Percentiles rank a stretch among this genome's conserved stretches.
These are phyloP conservation scores for Ameiurus melas DNA, from an alignment of 2,113 vertebrate genomes.

Conservation along the genomic window DNA sequence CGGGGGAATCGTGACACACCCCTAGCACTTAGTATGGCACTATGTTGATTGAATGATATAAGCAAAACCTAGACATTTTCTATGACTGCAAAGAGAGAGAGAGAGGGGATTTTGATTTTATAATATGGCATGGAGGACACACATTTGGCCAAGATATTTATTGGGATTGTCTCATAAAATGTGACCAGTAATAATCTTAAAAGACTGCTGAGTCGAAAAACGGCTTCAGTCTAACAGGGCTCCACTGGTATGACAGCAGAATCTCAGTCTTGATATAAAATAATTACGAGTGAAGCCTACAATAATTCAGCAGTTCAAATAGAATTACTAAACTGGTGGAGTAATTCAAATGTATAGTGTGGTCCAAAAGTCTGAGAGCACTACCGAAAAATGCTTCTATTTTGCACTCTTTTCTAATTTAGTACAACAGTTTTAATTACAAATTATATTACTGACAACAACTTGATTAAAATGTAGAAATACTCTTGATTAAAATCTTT, in stretches of 20 bases:
- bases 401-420: not conserved
- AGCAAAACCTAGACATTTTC: not conserved
- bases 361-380: not conserved
- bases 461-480: not conserved
- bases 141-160: not conserved
- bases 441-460: not conserved
- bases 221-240: not conserved
- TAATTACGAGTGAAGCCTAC: not conserved
- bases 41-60: not conserved
- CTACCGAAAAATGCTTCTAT: not conserved
- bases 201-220: not conserved
- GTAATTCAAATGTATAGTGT: not conserved
- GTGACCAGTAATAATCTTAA: not conserved
- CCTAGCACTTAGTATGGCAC: not conserved
- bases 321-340: not conserved
- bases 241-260: not conserved
- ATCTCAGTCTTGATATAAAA: not conserved
- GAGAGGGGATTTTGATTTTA: no score
- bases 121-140: not conserved
- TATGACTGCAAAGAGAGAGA: not conserved
- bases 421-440: not conserved
- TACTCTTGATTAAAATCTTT: no score
- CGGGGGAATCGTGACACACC: no score
- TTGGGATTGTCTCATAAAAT: not conserved
- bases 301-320: not conserved